phyloP scores from a whole-genome alignment of 2,888 invertebrate species.

The Elmis aenea region DNA sequence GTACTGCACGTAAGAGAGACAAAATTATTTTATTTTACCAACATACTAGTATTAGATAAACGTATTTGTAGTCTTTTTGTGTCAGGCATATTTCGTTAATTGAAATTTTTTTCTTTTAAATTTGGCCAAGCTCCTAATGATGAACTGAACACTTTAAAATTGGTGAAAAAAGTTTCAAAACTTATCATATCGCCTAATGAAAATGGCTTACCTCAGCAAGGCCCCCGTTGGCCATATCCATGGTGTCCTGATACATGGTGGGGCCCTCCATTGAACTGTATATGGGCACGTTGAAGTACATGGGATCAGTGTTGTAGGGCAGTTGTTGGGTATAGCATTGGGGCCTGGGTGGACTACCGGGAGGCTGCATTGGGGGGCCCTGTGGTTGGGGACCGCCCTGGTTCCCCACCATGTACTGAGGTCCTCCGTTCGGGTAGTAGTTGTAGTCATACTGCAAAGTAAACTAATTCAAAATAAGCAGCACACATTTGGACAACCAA shows the following conservation, averaged over 20 bases:
- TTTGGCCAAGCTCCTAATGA: no score
- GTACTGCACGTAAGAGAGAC: no score
- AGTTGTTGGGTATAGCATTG: slow-evolving; percentile 29
- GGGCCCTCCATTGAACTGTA: slow-evolving; percentile 36
- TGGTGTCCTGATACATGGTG: slow-evolving; percentile 31
- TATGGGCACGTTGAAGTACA: slow-evolving; percentile 39
- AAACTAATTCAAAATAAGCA: not conserved
- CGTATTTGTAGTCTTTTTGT: no score
- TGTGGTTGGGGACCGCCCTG: slow-evolving; percentile 29
- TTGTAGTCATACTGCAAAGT: slow-evolving; percentile 40
- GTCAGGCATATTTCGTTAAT: no score
- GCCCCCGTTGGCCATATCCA: slow-evolving; percentile 35
- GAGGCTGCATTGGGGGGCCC: slow-evolving; percentile 30
- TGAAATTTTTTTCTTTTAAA: no score
- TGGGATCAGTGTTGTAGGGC: slow-evolving; percentile 24
- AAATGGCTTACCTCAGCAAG: slow-evolving; percentile 36
- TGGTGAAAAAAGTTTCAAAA: no score
- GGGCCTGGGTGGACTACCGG: slow-evolving; percentile 33
- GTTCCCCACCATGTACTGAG: slow-evolving; percentile 34
- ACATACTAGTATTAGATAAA: no score
- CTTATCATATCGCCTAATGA: no score
- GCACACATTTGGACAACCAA: not conserved
- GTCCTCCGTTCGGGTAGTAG: slow-evolving; percentile 39
- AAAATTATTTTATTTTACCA: no score
- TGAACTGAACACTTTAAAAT: no score